Evolutionary conservation across 2,888 invertebrate genomes (phyloP), one percentile per base, ranked within the genome.

Genomic region (Bursaphelenchus okinawaensis): DNA sequence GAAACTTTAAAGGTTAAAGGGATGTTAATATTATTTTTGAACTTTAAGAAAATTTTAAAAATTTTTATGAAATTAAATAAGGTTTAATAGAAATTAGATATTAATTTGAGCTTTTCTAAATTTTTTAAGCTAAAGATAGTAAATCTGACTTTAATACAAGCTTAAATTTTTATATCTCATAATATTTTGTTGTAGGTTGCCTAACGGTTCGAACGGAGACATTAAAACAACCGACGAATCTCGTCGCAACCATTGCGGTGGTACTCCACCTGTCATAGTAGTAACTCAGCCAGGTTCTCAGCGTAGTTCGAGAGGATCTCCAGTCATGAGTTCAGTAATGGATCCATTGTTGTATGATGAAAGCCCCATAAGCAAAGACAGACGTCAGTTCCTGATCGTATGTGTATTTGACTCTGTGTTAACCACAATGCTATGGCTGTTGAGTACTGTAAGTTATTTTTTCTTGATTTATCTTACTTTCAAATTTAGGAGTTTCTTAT

Each of bases 371-470:
- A 63, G 70, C 60, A 67, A 71, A 58, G 76, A 76, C 52, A 63
- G 75, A 12, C 63, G 76, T 24, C 68, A 72, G 26, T 78, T 79
- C 64, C 60, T 78, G 26, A 75, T 78, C 52, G 63, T 78, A 20
- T 71, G 71, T 26, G 67, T 77, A 19, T 78, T 78, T 63, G 78
- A 78, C 61, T 61, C 68, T 57, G 70, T 74, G 8, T 60, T 79
- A 51, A 68, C 70, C 20, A 71, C 73, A 28, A 66, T 79, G 16
- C 66, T 78, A n/a, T 78, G 78, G 78, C 63, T 78, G 0, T 61
- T 78, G 54, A 75, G 74, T 31, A 73, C 74, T 29, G 77, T 77
- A 26, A 52, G 73, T 54, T 16, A 3, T 54, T 50, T 24, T 23
- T 12, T 16, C 7, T 60, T 62, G 7, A 8, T 58, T 57, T 2